Percentiles rank a stretch among this genome's conserved stretches.
Evolutionary conservation across 92 coral and sea anemone genomes (phyloP).

Genomic region (Porites evermanni): DNA sequence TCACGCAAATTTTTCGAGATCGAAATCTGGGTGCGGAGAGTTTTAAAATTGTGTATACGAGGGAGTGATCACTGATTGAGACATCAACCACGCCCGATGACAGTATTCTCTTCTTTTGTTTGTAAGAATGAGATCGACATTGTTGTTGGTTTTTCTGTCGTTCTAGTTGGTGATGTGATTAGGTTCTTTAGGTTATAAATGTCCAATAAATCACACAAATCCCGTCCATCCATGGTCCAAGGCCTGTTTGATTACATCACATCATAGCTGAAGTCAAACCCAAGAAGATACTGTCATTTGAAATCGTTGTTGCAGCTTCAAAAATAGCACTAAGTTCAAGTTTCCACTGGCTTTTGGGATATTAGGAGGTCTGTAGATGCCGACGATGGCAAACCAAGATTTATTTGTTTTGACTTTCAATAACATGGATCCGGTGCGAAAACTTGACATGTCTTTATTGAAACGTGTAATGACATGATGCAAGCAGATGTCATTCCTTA

Average conservation of each 20-base stretch:
- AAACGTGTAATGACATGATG: not conserved
- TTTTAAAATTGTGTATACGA: slow-evolving; percentile 19
- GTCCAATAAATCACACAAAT: slow-evolving; percentile 32
- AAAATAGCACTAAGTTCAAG: slow-evolving; percentile 27
- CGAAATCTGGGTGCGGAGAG: slow-evolving; percentile 44
- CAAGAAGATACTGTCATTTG: not conserved
- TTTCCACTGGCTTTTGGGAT: slow-evolving; percentile 35
- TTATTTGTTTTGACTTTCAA: slow-evolving; percentile 35
- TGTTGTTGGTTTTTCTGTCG: slow-evolving; percentile 22
- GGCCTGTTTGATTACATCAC: slow-evolving; percentile 46
- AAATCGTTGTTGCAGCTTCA: not conserved
- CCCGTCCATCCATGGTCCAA: slow-evolving; percentile 40
- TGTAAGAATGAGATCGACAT: slow-evolving; percentile 47
- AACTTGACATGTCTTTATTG: not conserved
- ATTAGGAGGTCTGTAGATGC: slow-evolving; percentile 48
- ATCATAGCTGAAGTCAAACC: slow-evolving; percentile 53
- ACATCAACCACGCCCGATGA: not conserved
- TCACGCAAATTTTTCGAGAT: slow-evolving; percentile 43
- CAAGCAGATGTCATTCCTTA: slow-evolving; percentile 50
- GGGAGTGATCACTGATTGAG: not conserved
- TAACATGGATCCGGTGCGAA: slow-evolving; percentile 24
- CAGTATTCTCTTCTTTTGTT: slow-evolving; percentile 17
- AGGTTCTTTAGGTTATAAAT: slow-evolving; percentile 30
- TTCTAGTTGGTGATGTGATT: slow-evolving; percentile 40
- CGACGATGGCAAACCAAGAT: slow-evolving; percentile 36